Conservation (phyloP, 2,888 invertebrate genomes). For the Entomobrya proxima region DNA sequence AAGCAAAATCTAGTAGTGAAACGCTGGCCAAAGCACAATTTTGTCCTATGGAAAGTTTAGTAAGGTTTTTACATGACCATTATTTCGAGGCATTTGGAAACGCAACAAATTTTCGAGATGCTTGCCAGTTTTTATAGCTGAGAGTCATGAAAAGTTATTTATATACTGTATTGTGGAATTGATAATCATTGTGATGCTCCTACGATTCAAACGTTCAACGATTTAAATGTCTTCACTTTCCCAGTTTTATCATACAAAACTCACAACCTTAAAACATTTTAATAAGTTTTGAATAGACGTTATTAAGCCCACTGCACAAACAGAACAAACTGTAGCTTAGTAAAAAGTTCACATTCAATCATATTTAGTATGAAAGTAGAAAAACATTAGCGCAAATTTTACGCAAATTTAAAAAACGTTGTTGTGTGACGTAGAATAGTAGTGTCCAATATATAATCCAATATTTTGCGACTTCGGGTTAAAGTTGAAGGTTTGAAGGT, state of each 20-base stretch:
- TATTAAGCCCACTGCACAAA: background rate
- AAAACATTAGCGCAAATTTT: too few species aligned
- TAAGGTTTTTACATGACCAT: conserved; percentile 91
- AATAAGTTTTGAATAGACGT: background rate
- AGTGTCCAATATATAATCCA: background rate
- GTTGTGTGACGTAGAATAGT: too few species aligned
- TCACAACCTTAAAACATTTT: background rate
- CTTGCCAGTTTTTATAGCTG: conserved; percentile 74
- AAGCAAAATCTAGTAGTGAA: conserved; percentile 78
- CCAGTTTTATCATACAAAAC: conserved; percentile 6
- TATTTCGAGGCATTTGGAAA: conserved; percentile 88
- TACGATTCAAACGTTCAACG: conserved; percentile 53
- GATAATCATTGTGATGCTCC: conserved; percentile 45
- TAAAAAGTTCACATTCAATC: too few species aligned
- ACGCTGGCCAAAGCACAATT: conserved; percentile 77
- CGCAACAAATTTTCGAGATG: conserved; percentile 89
- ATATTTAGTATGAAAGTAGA: too few species aligned
- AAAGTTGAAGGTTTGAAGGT: background rate
- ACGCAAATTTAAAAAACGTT: too few species aligned
- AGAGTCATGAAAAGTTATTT: background rate
- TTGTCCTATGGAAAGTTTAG: conserved; percentile 91
- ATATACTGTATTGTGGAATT: conserved; percentile 30
- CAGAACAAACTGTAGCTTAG: background rate
- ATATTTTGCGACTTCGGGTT: background rate
- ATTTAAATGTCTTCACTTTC: conserved; percentile 46